Evolutionary conservation across 2,113 vertebrate genomes (phyloP), one percentile per base, ranked within the genome.

Genomic region (Herpetotheres cachinnans): DNA sequence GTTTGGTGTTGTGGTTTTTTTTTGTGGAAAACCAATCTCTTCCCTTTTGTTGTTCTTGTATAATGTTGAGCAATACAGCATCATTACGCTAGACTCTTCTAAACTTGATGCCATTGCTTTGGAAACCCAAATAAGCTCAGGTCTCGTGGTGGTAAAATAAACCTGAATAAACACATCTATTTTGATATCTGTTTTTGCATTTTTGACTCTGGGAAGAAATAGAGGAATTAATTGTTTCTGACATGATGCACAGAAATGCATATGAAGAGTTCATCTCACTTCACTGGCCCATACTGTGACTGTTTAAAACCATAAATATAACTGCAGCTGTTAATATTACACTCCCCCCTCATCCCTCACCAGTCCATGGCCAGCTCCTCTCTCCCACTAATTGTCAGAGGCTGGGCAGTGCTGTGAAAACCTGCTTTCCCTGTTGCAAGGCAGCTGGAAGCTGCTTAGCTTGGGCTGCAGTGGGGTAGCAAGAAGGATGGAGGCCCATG

Each of bases 361-460:
- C 42, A n/a, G 54, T 19, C 54, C 36, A 17, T 15, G 42, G 76
- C 46, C 88, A 87, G 36, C 40, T 44, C 14, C 18, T 91, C 47
- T 93, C 47, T 82, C 17, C 42, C 2, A 2, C 56, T 94, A 49
- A 54, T 32, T 95, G 77, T 50, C 67, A 91, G 73, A 47, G 63
- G 16, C 50, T 72, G 69, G 76, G 72, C 76, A 61, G 38, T 63
- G 61, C 89, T 92, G 26, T 67, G 65, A 34, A 65, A 94, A 89
- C 47, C 62, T 61, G 40, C 83, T 91, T 78, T 76, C 77, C 56
- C 44, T 82, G 77, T 65, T 85, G 81, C 0, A 17, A 96, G 77
- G 93, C 74, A 92, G 93, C 67, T 97, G 36, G 46, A 52, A 95
- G 76, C 93, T 74, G 85, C 82, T 94, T 96, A 95, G 54, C 62